Evolutionary conservation across 2,888 invertebrate genomes (phyloP).

Genomic region (Siphlonurus alternatus): DNA sequence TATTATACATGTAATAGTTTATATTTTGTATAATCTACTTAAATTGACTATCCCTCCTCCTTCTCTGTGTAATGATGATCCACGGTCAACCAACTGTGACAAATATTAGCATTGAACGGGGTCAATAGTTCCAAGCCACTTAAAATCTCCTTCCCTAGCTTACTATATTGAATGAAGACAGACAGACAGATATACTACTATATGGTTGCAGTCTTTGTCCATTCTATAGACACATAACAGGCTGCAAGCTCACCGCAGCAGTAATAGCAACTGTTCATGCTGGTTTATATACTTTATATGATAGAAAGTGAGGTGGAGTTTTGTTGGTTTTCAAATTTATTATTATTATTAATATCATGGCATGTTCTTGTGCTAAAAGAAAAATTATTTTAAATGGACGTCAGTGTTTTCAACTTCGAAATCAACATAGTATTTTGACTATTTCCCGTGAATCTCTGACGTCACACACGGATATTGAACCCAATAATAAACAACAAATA

Average conservation of each 20-base stretch:
- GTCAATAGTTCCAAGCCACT: background rate
- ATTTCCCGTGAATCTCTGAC: background rate
- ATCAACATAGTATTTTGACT: background rate
- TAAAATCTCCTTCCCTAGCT: background rate
- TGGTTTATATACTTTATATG: background rate
- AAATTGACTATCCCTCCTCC: no score
- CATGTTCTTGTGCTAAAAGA: background rate
- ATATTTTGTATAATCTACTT: no score
- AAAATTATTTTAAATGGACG: background rate
- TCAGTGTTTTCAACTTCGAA: background rate
- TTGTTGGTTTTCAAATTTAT: no score
- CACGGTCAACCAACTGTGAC: background rate
- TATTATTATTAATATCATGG: no score
- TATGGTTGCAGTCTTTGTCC: no score
- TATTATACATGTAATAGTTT: no score
- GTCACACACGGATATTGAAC: background rate
- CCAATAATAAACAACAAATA: background rate
- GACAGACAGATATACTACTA: no score
- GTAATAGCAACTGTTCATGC: background rate
- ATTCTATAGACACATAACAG: no score
- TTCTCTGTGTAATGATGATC: background rate
- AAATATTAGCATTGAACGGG: background rate
- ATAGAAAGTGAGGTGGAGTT: no score
- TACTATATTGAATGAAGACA: background rate
- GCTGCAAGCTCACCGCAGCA: no score